Conservation (phyloP, 1,140 invertebrate genomes). For the Chrysopa pallens region DNA sequence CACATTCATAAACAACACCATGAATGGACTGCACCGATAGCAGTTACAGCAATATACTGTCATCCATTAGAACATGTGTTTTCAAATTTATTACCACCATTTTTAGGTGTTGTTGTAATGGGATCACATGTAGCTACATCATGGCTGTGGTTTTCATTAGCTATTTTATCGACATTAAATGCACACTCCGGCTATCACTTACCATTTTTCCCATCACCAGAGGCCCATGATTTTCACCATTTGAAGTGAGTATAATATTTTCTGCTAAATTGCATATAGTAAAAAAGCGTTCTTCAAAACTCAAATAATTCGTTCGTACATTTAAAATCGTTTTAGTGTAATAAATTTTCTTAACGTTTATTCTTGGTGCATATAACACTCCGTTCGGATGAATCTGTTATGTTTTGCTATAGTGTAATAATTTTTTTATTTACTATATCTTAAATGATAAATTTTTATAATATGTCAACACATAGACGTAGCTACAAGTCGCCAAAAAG, state of each 20-base stretch:
- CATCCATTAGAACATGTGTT: slow-evolving; percentile 76
- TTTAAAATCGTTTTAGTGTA: too few species aligned
- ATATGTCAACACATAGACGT: too few species aligned
- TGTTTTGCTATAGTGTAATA: too few species aligned
- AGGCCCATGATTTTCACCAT: slow-evolving; percentile 84
- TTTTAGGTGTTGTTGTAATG: slow-evolving; percentile 62
- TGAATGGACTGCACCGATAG: slow-evolving; percentile 71
- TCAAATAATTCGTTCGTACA: too few species aligned
- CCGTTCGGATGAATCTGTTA: too few species aligned
- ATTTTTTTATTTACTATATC: too few species aligned
- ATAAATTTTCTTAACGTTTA: too few species aligned
- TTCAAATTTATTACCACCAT: slow-evolving; percentile 63
- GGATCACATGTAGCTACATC: slow-evolving; percentile 66
- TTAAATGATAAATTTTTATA: too few species aligned
- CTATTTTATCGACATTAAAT: slow-evolving; percentile 63
- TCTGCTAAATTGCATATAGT: too few species aligned
- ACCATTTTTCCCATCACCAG: slow-evolving; percentile 76
- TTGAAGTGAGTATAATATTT: slow-evolving; percentile 42
- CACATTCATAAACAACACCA: slow-evolving; percentile 76
- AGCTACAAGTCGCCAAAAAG: too few species aligned
- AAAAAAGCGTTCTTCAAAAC: too few species aligned
- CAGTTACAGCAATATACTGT: slow-evolving; percentile 69
- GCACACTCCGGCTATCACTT: slow-evolving; percentile 80
- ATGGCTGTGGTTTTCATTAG: slow-evolving; percentile 69
- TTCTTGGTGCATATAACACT: too few species aligned